A percentile compares a stretch with the other conserved stretches of the same genome.
Evolutionary conservation across 2,888 invertebrate species (phyloP).

Genomic region (Amblyteles armatorius): DNA sequence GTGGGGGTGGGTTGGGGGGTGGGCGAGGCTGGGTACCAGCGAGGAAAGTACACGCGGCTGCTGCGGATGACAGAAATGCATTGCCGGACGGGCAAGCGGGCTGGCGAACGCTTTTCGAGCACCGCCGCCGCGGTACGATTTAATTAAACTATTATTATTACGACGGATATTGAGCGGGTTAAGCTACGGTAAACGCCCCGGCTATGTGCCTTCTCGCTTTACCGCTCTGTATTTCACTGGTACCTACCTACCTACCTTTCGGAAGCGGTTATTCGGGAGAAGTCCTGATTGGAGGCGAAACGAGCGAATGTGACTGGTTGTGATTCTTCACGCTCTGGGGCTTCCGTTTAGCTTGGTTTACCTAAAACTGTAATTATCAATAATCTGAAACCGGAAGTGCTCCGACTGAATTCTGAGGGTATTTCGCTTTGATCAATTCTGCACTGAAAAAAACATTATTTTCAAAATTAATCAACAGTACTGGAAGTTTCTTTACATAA

Average conservation of each 20-base stretch:
- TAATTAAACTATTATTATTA: slow-evolving; percentile 82
- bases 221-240: background rate
- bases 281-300: slow-evolving; percentile 39
- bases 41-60: slow-evolving; percentile 73
- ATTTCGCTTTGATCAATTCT: background rate
- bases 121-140: slow-evolving; percentile 71
- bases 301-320: slow-evolving; percentile 27
- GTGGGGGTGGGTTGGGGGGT: background rate
- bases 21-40: background rate
- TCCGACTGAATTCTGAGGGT: background rate
- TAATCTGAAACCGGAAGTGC: background rate
- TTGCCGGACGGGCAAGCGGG: slow-evolving; percentile 64
- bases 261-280: slow-evolving; percentile 29
- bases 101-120: slow-evolving; percentile 23
- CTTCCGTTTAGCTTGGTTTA: background rate
- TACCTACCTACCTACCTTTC: slow-evolving; percentile 28
- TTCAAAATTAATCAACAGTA: no score
- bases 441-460: no score
- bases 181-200: slow-evolving; percentile 14
- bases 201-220: slow-evolving; percentile 45
- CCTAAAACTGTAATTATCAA: slow-evolving; percentile 36
- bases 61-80: slow-evolving; percentile 78
- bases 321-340: slow-evolving; percentile 11
- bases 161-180: slow-evolving; percentile 72
- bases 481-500: no score